phyloP scores from a whole-genome alignment of 2,797 vertebrate genomes.

The Poeciliopsis presidionis region DNA sequence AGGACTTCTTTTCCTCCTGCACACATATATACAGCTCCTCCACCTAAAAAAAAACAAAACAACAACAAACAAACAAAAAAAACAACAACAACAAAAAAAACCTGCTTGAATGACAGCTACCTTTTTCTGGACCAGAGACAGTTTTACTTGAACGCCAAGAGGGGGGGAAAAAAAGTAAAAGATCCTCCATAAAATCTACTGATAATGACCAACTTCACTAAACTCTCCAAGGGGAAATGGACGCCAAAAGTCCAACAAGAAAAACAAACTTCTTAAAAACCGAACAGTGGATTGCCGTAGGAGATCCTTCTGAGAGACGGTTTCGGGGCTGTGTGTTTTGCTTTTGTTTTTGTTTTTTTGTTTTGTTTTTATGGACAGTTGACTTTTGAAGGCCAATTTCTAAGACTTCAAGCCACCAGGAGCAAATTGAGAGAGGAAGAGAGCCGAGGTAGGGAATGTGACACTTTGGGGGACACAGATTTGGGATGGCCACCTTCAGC shows the following conservation, averaged over 20 bases:
- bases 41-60: constrained; percentile 21
- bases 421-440: constrained; percentile 78
- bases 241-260: constrained; percentile 71
- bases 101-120: constrained; percentile 78
- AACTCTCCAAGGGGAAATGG: constrained; percentile 68
- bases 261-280: constrained; percentile 71
- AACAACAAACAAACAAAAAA: too few species aligned
- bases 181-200: constrained; percentile 57
- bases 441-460: constrained; percentile 77
- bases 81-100: constrained; percentile 1
- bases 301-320: constrained; percentile 68
- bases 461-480: constrained; percentile 83
- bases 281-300: constrained; percentile 70
- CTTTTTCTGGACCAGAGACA: constrained; percentile 75
- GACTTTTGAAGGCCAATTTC: constrained; percentile 76
- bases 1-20: constrained; percentile 69
- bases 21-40: constrained; percentile 70
- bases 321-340: constrained; percentile 5
- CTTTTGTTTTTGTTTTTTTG: too few species aligned
- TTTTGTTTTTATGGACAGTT: constrained; percentile 52
- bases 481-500: constrained; percentile 87
- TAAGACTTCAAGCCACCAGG: constrained; percentile 79
- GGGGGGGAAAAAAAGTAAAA: constrained; percentile 44
- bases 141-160: constrained; percentile 68
- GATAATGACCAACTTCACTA: constrained; percentile 68